phyloP scores from a whole-genome alignment of 2,888 invertebrate species.

The Lasioglossum morio region DNA sequence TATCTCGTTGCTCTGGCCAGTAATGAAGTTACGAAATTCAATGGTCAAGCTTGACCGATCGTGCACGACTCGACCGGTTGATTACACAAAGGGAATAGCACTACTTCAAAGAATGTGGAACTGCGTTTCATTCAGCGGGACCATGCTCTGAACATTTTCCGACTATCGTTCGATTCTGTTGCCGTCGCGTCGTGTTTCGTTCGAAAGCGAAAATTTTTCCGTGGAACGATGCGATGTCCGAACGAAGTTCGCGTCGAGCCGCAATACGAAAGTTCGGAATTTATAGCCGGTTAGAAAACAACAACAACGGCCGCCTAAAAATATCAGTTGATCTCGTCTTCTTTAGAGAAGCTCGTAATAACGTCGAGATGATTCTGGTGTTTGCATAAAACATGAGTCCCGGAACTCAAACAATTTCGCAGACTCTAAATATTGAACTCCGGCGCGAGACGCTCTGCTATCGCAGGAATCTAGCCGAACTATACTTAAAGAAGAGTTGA shows the following conservation, averaged over 20 bases:
- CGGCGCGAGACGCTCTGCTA: not conserved
- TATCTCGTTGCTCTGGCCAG: not conserved
- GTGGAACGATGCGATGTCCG: not conserved
- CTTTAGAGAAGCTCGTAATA: not conserved
- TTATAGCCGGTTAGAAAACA: not conserved
- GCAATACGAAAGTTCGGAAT: not conserved
- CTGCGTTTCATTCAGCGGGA: not conserved
- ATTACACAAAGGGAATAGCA: not conserved
- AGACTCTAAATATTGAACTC: not conserved
- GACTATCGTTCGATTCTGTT: not conserved
- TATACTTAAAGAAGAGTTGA: not conserved
- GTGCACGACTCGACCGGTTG: slow-evolving; percentile 17
- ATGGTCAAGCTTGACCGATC: slow-evolving; percentile 29
- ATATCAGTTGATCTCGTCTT: not conserved
- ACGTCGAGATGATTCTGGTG: not conserved
- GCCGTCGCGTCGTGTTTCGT: not conserved
- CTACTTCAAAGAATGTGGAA: not conserved
- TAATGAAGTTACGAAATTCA: slow-evolving; percentile 20
- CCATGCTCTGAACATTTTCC: not conserved
- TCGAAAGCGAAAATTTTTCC: not conserved
- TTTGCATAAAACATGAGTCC: not conserved
- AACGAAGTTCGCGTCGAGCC: not conserved
- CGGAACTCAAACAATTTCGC: slow-evolving; percentile 9
- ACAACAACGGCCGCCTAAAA: not conserved
- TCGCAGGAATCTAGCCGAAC: slow-evolving; percentile 1